phyloP scores from a whole-genome alignment of 2,888 invertebrate genomes.

The Bombylius major region DNA sequence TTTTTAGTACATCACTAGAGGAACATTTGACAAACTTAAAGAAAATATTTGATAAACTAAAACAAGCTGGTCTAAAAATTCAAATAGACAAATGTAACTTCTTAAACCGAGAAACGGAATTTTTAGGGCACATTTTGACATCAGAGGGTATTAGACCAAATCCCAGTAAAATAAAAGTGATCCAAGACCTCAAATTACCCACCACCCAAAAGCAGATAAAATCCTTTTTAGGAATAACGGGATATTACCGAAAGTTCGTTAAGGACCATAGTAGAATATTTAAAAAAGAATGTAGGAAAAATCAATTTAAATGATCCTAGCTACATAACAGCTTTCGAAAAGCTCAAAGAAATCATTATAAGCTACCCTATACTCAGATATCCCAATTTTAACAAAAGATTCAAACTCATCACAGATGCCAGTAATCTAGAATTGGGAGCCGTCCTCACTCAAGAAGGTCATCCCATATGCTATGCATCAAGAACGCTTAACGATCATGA shows the following conservation, averaged over 20 bases:
- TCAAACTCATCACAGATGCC: conserved; percentile 11
- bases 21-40: conserved; percentile 10
- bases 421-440: conserved; percentile 19
- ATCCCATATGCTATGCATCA: conserved; percentile 22
- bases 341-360: not conserved
- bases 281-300: not conserved
- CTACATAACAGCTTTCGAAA: not conserved
- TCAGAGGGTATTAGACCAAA: conserved; percentile 17
- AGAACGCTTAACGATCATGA: conserved; percentile 18
- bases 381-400: conserved; percentile 2
- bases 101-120: conserved; percentile 17
- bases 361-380: not conserved
- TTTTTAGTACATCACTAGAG: conserved; percentile 8
- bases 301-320: conserved; percentile 1
- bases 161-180: conserved; percentile 37
- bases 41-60: conserved; percentile 8
- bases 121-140: conserved; percentile 19
- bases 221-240: not conserved
- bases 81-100: conserved; percentile 16
- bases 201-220: not conserved
- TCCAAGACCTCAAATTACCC: conserved; percentile 37
- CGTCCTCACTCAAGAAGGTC: conserved; percentile 20
- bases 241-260: conserved; percentile 1
- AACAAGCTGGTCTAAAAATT: conserved; percentile 8
- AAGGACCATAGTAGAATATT: conserved; percentile 1